A percentile compares a stretch with the other conserved stretches of the same genome.
Conservation (phyloP, 2,797 vertebrate species). For the Loris lydekkerianus region DNA sequence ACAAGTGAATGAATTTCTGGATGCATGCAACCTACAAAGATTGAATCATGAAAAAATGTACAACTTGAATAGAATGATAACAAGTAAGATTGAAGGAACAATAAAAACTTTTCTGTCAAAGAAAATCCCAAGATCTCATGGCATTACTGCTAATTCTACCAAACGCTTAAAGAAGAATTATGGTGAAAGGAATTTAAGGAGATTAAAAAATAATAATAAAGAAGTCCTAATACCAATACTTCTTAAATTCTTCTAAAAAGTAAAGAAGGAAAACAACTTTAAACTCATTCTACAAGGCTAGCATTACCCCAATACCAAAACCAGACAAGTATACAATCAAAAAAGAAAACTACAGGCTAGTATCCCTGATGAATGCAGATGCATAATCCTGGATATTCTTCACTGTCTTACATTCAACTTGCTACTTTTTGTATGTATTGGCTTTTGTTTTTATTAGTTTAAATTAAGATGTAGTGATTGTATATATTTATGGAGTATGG, state of each 20-base stretch:
- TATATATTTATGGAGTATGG: not conserved
- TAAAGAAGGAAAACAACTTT: not conserved
- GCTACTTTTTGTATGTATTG: not conserved
- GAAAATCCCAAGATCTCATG: not conserved
- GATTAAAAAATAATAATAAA: not conserved
- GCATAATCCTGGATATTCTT: not conserved
- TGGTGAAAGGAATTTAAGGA: not conserved
- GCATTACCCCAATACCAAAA: not conserved
- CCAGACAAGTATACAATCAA: not conserved
- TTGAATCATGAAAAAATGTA: not conserved
- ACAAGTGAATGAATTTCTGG: not conserved
- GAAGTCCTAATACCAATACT: not conserved
- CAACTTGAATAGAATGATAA: not conserved
- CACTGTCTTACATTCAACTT: not conserved
- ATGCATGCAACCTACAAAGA: not conserved
- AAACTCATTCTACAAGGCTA: not conserved
- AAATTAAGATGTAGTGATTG: not conserved
- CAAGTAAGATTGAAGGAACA: not conserved
- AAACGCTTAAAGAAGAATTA: not conserved
- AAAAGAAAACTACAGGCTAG: not conserved
- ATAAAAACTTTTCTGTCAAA: not conserved
- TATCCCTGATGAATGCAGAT: not conserved
- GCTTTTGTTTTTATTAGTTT: not conserved
- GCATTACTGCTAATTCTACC: not conserved
- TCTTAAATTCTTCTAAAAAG: not conserved